A percentile compares a stretch with the other conserved stretches of the same genome.
These are phyloP conservation scores for Chironex yamaguchii DNA, from an alignment of 30 jellyfish, hydroid and myxozoan species.

Conservation along the genomic window DNA sequence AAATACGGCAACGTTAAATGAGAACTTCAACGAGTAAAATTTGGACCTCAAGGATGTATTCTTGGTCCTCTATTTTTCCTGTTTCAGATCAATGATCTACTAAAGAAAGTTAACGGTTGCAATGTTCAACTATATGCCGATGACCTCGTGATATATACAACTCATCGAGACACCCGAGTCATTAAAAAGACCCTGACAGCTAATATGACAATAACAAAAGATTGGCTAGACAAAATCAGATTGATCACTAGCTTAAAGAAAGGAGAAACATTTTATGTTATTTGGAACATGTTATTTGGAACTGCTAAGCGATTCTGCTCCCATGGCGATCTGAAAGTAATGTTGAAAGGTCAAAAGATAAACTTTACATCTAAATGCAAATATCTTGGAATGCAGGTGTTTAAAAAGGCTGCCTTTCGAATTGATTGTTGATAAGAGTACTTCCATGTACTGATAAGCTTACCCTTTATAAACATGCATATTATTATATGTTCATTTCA, in stretches of 20 bases:
- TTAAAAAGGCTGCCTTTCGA: conserved; percentile 34
- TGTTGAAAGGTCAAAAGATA: conserved; percentile 13
- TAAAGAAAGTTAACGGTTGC: conserved; percentile 30
- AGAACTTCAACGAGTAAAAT: conserved; percentile 43
- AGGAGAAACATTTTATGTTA: conserved; percentile 18
- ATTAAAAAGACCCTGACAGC: conserved; percentile 44
- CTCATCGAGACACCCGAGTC: conserved; percentile 41
- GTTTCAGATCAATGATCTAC: conserved; percentile 63
- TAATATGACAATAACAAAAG: neutral
- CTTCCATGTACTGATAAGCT: too few species aligned
- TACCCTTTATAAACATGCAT: too few species aligned
- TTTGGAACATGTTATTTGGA: conserved; percentile 9
- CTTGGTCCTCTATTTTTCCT: conserved; percentile 71
- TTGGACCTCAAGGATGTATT: conserved; percentile 82
- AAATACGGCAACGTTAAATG: conserved; percentile 39
- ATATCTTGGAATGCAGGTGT: conserved; percentile 38
- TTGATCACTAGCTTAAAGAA: conserved; percentile 1
- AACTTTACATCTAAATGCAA: neutral
- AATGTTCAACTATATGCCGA: conserved; percentile 64
- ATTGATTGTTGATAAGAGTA: too few species aligned
- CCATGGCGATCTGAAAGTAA: conserved; percentile 60
- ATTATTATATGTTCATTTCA: too few species aligned
- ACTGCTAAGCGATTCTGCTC: conserved; percentile 56
- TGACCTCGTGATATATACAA: conserved; percentile 52
- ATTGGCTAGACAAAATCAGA: conserved; percentile 37